Base-by-base conservation (phyloP, 2,113 vertebrate genomes). In the Polypterus senegalus region DNA sequence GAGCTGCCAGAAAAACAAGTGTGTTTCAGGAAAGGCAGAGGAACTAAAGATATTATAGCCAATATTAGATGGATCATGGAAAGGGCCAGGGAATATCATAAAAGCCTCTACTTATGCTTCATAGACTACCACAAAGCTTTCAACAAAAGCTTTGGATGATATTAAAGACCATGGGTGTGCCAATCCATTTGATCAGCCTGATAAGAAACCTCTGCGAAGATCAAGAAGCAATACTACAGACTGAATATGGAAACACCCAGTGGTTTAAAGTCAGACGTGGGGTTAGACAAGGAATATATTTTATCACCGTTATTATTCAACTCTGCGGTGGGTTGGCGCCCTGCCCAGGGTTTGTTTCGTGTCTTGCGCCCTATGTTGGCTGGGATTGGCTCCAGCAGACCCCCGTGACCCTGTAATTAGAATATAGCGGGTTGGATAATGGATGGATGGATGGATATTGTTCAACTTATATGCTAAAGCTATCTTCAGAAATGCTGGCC, bases 261-360 rank as follows among this genome's bases (percentile, higher is more conserved):
- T 60, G 9, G 48, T 3, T 3, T 43, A 48, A 46, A 43, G 59
- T 60, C n/a, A 27, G 27, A 27, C 27, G 27, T 27, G 27, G 27
- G 27, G 27, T 27, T 27, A 27, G 27, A 27, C 27, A 27, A 43
- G 9, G 59, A 46, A 27, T 46, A 46, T 60, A 60, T 60, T 6
- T 43, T 3, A 46, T 60, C 59, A n/a, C 59, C 46, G 11, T 60
- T 46, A 11, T 49, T 48, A n/a, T 60, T 60, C n/a, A 60, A 60
- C 54, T 55, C 27, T 4, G 54, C 9, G 54, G 54, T n/a, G 27
- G 54, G 27, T n/a, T 2, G 27, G 27, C 27, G 9, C 9, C 9
- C 54, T n/a, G 2, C 54, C 54, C 27, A 3, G 9, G 54, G 54
- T 55, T n/a, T 55, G 54, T 10, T 55, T 9, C 9, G 1, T 9